Percentiles rank a stretch among this genome's conserved stretches.
phyloP scores from a whole-genome alignment of 2,113 vertebrate species.

The Struthidea cinerea region DNA sequence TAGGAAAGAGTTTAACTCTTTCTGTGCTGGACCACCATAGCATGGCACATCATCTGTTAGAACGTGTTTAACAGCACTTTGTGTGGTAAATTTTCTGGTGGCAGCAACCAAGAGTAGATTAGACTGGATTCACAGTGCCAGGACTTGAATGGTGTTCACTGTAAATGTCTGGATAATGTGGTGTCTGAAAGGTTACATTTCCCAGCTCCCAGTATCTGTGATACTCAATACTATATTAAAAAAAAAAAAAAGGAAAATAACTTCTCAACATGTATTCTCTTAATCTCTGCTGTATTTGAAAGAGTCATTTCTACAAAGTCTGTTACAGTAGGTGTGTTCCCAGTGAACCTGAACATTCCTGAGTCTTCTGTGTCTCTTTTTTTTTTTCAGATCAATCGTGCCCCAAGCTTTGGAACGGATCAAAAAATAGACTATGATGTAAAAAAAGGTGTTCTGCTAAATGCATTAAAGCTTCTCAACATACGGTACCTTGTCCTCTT shows the following conservation, averaged over 20 bases:
- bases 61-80: not conserved
- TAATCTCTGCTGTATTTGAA: not conserved
- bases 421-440: slow-evolving; percentile 98
- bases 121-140: not conserved
- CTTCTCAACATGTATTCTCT: not conserved
- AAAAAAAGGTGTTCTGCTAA: slow-evolving; percentile 92
- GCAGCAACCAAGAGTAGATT: not conserved
- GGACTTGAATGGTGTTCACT: not conserved
- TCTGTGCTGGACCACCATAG: not conserved
- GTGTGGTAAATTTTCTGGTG: not conserved
- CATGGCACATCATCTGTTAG: not conserved
- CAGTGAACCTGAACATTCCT: not conserved
- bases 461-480: slow-evolving; percentile 91
- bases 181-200: not conserved
- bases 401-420: slow-evolving; percentile 97
- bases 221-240: not conserved
- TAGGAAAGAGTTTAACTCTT: not conserved
- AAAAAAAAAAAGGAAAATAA: not conserved
- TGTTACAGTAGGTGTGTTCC: not conserved
- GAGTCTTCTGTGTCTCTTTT: slow-evolving; percentile 31
- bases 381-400: slow-evolving; percentile 90
- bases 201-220: not conserved
- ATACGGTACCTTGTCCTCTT: slow-evolving; percentile 78
- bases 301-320: not conserved
- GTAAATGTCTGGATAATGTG: not conserved